Base-by-base conservation (phyloP, 2,888 invertebrate genomes). In the Drosophila suboccidentalis region DNA sequence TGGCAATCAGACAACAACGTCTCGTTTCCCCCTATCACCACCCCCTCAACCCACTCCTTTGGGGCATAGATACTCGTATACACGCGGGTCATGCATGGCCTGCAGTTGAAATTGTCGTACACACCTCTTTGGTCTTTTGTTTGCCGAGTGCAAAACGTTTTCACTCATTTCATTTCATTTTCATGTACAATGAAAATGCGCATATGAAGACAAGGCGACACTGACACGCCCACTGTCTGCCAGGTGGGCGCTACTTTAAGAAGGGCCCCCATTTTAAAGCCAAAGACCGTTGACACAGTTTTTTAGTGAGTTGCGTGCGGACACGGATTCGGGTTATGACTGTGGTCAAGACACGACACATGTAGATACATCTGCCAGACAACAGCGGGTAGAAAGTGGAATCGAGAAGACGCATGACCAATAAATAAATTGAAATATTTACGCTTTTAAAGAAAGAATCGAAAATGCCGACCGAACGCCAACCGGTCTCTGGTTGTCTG, bases 391-490 rank as follows among this genome's bases (percentile, higher is more conserved):
- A 84, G 86, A 84, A 84, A 84, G 83, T 83, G 78, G 68, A 61
- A 65, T 66, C 65, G 59, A 47, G 36, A 39, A 43, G 71, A 87
- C 83, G 86, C 82, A 87, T 79, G 77, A 71, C 83, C 88, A 82
- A 87, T 75, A 85, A 87, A 86, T 82, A 82, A 85, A 86, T 86
- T 86, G 86, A 86, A 86, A 87, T 86, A 85, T 85, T 87, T 78
- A 87, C 86, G 86, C 83, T 83, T 62, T 71, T 71, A 36, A 81
- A 66, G 51, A 73, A 86, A 71, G 79, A 83, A 83, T 75, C 65
- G 71, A 79, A 77, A 70, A 39, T 43, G 67, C 58, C 65, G 70
- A 65, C 36, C 43, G 39, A 62, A 55, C 67, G 67, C 62, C 71
- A 80, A 80, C 78, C 80, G 80, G 80, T 29, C 29, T 80, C 80